Conservation (phyloP, 2,888 invertebrate species). For the Rhamphomyia laevipes region DNA sequence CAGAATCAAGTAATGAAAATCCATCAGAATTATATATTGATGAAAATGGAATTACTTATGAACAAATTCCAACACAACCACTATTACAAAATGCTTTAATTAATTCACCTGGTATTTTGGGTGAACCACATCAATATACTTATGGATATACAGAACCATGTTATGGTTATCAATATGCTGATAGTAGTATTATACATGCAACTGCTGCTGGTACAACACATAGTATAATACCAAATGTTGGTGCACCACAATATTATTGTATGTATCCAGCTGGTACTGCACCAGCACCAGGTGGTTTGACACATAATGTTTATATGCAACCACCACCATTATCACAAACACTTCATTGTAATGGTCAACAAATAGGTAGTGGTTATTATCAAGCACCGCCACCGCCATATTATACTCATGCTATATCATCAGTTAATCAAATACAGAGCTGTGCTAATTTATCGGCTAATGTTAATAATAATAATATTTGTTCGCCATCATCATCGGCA, state of each 20-base stretch:
- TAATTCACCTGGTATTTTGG: not conserved
- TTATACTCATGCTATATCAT: not conserved
- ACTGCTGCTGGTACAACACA: too few species aligned
- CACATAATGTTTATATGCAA: constrained; percentile 2
- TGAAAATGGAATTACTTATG: constrained; percentile 1
- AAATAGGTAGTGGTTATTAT: not conserved
- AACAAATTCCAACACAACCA: constrained; percentile 4
- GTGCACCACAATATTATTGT: constrained; percentile 9
- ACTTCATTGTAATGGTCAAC: not conserved
- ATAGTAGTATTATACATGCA: constrained; percentile 7
- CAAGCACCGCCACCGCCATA: not conserved
- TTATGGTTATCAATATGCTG: constrained; percentile 5
- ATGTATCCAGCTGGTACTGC: constrained; percentile 7
- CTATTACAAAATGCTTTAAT: not conserved
- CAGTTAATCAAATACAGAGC: too few species aligned
- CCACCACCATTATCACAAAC: not conserved
- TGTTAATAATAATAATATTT: too few species aligned
- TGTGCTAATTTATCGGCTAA: too few species aligned
- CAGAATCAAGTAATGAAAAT: not conserved
- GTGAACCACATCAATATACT: not conserved
- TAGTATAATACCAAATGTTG: too few species aligned
- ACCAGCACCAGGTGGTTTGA: not conserved
- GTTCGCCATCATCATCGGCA: too few species aligned
- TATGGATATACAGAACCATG: constrained; percentile 8
- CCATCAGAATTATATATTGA: constrained; percentile 2